Evolutionary conservation across 2,113 vertebrate genomes (phyloP).

Genomic region (Vulpes vulpes): DNA sequence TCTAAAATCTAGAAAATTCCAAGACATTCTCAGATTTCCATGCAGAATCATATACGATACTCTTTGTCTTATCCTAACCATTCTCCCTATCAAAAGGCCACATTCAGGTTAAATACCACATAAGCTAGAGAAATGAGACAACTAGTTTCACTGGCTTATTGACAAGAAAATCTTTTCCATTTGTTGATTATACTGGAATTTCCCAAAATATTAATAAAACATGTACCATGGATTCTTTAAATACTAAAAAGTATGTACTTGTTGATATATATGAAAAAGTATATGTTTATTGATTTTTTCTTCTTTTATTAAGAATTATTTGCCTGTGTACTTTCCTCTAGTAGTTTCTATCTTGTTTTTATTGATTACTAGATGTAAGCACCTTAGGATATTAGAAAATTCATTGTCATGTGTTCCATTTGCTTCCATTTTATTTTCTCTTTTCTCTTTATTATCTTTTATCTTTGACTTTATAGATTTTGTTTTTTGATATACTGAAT

Average conservation of each 20-base stretch:
- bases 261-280: background rate
- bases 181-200: slow-evolving; percentile 3
- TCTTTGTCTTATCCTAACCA: background rate
- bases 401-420: background rate
- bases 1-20: background rate
- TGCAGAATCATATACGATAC: background rate
- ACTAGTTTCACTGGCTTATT: background rate
- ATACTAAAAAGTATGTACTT: background rate
- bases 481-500: background rate
- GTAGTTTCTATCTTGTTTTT: slow-evolving; percentile 24
- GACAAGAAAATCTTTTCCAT: background rate
- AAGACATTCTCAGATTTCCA: slow-evolving; percentile 1
- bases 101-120: background rate
- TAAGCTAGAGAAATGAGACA: background rate
- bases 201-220: slow-evolving; percentile 5
- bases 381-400: background rate
- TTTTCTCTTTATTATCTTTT: background rate
- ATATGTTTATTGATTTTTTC: background rate
- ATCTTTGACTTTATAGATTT: background rate
- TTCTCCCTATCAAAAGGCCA: background rate
- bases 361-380: slow-evolving; percentile 36
- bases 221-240: slow-evolving; percentile 23
- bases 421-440: background rate
- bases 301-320: background rate
- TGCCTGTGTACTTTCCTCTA: background rate